phyloP scores from a whole-genome alignment of 2,888 invertebrate species.

The Troides aeacus region DNA sequence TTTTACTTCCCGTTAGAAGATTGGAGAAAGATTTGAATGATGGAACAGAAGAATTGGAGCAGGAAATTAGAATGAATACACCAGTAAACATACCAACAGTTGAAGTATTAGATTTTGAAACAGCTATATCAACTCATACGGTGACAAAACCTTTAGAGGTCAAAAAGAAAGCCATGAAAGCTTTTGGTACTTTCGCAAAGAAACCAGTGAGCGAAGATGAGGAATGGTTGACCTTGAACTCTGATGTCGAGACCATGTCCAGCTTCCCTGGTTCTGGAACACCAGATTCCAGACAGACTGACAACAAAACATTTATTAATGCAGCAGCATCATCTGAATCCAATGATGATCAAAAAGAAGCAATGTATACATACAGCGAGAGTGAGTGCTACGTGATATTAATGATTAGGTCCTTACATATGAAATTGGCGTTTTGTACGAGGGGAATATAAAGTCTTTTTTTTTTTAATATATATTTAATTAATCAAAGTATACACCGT shows the following conservation, averaged over 20 bases:
- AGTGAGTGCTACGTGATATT: conserved; percentile 47
- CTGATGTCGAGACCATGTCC: conserved; percentile 66
- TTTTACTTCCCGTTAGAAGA: conserved; percentile 60
- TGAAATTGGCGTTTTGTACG: no score
- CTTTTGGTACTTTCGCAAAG: conserved; percentile 47
- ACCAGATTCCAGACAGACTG: conserved; percentile 59
- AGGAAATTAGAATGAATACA: conserved; percentile 6
- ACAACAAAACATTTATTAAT: conserved; percentile 36
- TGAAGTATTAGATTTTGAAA: conserved; percentile 59
- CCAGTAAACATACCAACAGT: conserved; percentile 33
- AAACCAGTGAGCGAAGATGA: conserved; percentile 61
- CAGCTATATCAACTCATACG: conserved; percentile 66
- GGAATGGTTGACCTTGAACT: conserved; percentile 57
- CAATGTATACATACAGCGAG: conserved; percentile 60
- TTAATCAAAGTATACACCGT: no score
- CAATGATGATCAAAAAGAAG: conserved; percentile 57
- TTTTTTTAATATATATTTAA: no score
- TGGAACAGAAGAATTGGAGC: conserved; percentile 40
- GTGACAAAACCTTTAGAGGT: conserved; percentile 56
- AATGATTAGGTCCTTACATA: no score
- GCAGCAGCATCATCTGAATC: conserved; percentile 50
- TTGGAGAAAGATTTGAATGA: conserved; percentile 41
- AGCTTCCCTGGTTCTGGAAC: conserved; percentile 67
- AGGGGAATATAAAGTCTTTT: no score
- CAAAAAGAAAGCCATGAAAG: conserved; percentile 45